phyloP scores from a whole-genome alignment of 2,113 vertebrate genomes.

The Microtus oregoni region DNA sequence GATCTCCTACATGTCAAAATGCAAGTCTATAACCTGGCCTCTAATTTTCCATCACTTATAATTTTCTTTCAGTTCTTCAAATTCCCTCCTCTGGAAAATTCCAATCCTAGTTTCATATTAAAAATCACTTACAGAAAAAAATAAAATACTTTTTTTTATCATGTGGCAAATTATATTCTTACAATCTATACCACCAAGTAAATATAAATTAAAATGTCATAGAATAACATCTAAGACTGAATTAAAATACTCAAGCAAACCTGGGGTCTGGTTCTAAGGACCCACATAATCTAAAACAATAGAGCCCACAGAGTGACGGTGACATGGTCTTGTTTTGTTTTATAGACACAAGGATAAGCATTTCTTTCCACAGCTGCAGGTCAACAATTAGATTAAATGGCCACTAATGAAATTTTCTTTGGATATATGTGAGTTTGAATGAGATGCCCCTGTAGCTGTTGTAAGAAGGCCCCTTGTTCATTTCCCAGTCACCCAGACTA shows the following conservation, averaged over 20 bases:
- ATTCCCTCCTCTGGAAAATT: neutral
- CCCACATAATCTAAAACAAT: neutral
- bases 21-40: neutral
- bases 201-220: neutral
- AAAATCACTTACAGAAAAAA: neutral
- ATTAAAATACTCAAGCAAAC: neutral
- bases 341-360: neutral
- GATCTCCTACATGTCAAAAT: neutral
- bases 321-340: neutral
- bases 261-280: neutral
- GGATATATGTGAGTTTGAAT: neutral
- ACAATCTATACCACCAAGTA: neutral
- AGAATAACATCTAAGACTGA: neutral
- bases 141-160: neutral
- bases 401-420: neutral
- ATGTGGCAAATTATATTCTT: neutral
- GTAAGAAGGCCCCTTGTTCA: too few relatives aligned
- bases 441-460: neutral
- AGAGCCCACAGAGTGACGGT: neutral
- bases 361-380: neutral
- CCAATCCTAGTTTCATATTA: neutral
- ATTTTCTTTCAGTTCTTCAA: constrained; percentile 6
- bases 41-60: neutral
- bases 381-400: neutral
- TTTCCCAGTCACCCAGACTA: too few relatives aligned